These are phyloP conservation scores for Smutsia temminckii DNA, from an alignment of 2,797 vertebrate genomes.

Conservation along the genomic window DNA sequence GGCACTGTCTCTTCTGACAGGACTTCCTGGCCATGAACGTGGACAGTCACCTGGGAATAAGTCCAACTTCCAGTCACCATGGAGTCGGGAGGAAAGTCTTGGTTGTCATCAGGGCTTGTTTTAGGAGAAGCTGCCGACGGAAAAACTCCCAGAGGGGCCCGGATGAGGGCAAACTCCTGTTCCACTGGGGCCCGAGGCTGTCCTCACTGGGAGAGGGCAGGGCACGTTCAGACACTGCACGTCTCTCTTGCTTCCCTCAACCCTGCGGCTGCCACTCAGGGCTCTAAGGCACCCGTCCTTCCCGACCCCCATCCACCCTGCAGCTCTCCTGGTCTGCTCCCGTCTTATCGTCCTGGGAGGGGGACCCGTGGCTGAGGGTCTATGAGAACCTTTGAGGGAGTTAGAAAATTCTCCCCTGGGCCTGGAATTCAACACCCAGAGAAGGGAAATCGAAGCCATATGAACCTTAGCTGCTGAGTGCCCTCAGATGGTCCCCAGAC, in stretches of 20 bases:
- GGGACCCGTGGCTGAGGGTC: not conserved
- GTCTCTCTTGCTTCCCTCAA: not conserved
- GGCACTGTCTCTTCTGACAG: slow-evolving; percentile 74
- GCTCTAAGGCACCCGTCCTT: not conserved
- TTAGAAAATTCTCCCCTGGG: not conserved
- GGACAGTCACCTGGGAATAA: slow-evolving; percentile 81
- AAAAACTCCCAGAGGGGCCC: slow-evolving; percentile 42
- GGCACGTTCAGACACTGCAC: not conserved
- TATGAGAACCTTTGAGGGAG: slow-evolving; percentile 14
- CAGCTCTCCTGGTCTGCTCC: not conserved
- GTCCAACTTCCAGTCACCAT: slow-evolving; percentile 78
- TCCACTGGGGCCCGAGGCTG: not conserved
- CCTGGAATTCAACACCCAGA: not conserved
- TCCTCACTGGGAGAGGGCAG: not conserved
- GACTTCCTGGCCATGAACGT: slow-evolving; percentile 80
- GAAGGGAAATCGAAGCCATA: not conserved
- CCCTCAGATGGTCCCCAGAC: not conserved
- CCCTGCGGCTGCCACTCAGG: not conserved
- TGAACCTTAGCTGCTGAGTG: not conserved
- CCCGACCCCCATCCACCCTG: not conserved
- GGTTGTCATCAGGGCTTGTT: slow-evolving; percentile 43
- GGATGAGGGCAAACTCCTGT: not conserved
- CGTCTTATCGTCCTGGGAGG: not conserved
- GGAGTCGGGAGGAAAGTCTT: slow-evolving; percentile 47
- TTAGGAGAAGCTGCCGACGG: slow-evolving; percentile 22